Evolutionary conservation across 2,888 invertebrate genomes (phyloP), one percentile per base, ranked within the genome.

Genomic region (Saturnia pavonia): DNA sequence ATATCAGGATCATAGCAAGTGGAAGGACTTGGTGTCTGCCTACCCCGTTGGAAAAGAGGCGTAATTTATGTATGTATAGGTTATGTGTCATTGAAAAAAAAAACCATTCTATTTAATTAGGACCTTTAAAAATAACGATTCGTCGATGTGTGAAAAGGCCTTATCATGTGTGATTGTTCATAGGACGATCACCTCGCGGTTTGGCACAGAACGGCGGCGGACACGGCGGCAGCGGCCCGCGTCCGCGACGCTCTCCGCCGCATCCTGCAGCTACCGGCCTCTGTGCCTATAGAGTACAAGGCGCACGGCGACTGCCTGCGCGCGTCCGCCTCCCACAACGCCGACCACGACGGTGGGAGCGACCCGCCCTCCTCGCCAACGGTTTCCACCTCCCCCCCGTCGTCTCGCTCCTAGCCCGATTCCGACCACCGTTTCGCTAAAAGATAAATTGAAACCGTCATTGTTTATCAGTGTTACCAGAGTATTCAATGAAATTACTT

Each of bases 151-250:
- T 34, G 34, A 34, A 34, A 4, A 34, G 34, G 6, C 34, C 34
- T 2, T 34, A 34, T 11, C 14, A 25, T 51, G 43, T 51, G 14
- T 60, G 43, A 34, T 65, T 68, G 19, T 69, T 80, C 79, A 0
- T 85, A 98, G 97, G 99, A 99, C 93, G 99, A 99, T 88, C 97
- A 98, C 88, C 96, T 99, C 84, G 98, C 99, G 77, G 96, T 99
- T 82, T 99, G 99, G 99, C 99, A 99, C 93, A 96, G 97, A 90
- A 99, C 98, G 78, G 98, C 99, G 70, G 96, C 97, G 76, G 99
- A 99, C 94, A 96, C 96, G 85, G 96, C 95, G 76, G 97, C 98
- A 77, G 98, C 98, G 80, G 96, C 96, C 77, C 96, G 99, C 83
- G 99, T 99, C 82, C 95, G 99, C 78, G 99, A 99, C 94, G 98